Base-by-base conservation (phyloP, 2,113 vertebrate genomes). In the Percina caprodes region DNA sequence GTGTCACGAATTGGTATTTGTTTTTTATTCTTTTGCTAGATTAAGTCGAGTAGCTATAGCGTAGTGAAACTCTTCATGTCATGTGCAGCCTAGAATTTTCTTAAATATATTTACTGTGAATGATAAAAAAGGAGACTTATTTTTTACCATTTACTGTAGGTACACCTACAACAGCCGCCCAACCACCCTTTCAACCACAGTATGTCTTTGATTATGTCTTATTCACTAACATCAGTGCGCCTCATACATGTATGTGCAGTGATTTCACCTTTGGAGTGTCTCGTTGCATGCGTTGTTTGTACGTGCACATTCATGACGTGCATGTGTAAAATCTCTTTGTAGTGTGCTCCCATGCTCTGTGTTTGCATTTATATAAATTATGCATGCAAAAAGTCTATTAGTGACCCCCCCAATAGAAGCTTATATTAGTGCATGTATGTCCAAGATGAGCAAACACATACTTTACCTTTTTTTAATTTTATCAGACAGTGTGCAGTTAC, bases 161-260 rank as follows among this genome's bases (percentile, higher is more conserved):
- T 93, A 90, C 91, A 92, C 87, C 92, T 92, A 91, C 90, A 92
- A 90, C 91, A 91, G 92, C 89, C 88, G 86, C 85, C 90, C 91
- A 86, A 89, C 88, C 87, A 79, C 90, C 89, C 74, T 93, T 90
- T 90, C 91, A 91, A 79, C 87, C 91, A 92, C 92, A 93, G 89
- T 92, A 93, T 93, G 91, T 93, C 87, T 91, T 61, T 77, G 84
- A 91, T 89, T 89, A 70, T 58, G 88, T 91, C 88, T 92, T 92
- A 46, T 83, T 90, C 86, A 88, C 86, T 75, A 54, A 45, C 83
- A 83, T 85, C 87, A 59, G 76, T 87, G 84, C 79, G 62, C 82
- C 72, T 69, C 85, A 77, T 52, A 24, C 66, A 45, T 54, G 49
- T 56, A 6, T 82, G 79, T 89, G 84, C n/a, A 10, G 75, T 83